Evolutionary conservation across 2,888 invertebrate genomes (phyloP), one percentile per base, ranked within the genome.

Genomic region (Drosophila koepferae): DNA sequence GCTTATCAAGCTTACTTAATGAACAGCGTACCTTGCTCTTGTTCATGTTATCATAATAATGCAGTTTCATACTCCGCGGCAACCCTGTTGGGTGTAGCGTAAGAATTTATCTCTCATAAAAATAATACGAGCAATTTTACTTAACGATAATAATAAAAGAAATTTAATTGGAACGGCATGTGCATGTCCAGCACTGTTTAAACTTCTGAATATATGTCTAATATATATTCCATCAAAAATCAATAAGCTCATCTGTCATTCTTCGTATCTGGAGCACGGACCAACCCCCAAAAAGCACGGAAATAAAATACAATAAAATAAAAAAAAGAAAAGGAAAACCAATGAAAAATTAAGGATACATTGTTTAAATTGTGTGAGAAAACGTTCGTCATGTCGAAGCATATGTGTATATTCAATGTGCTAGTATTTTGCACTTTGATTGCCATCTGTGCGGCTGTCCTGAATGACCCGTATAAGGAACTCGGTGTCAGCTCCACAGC

Each of bases 401-500:
- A 18, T 31, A 43, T 28, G 55, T 48, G 54, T 46, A 41, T 60
- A 31, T 20, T 72, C 8, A 38, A 63, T 18, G 54, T 61, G 49
- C 54, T 77, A 8, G 12, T 54, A 64, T 43, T 76, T 41, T 41
- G 40, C 23, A 67, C 48, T 53, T 31, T 77, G 3, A 14, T 41
- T 16, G 53, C 60, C 8, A 1, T 72, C 16, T 69, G 75, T 18
- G 28, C 34, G 9, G 41, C 72, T 20, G 54, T 59, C 8, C 20
- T 68, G 8, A 76, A 55, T 18, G 96, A 98, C 94, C 98, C 98
- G 8, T 98, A 98, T 93, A 95, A 96, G 93, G 96, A 97, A 90
- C 94, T 98, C 71, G 97, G 97, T 9, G 94, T 98, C 53, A 94
- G 95, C 82, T 95, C 95, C 82, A 95, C 95, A 87, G 96, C 98